Evolutionary conservation across 2,888 invertebrate species (phyloP), one percentile per base, ranked within the genome.

Genomic region (Apotomis capreana): DNA sequence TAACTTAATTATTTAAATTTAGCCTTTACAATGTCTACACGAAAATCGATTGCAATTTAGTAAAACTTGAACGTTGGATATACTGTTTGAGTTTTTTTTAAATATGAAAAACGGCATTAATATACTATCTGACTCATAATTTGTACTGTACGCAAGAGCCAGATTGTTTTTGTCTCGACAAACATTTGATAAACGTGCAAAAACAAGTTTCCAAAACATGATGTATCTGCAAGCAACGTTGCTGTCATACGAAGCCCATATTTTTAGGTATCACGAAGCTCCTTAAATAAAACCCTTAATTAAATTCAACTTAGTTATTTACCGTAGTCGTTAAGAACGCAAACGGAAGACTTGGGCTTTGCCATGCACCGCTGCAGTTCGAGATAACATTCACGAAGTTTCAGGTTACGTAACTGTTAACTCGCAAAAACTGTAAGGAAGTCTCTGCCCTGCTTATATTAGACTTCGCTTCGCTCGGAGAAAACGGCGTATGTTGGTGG

Each of bases 371-470:
- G 76, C 81, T 83, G 81, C 82, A 83, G 76, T 78, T 74, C 46
- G 76, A 79, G 84, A 85, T 85, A 85, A 77, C 78, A 77, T 73
- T 79, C 84, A 84, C 83, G 83, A 81, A 82, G 74, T 75, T 75
- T 74, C 74, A 57, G 37, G 76, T 83, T 83, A 83, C 76, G 77
- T 81, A 80, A 75, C 52, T 55, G 61, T 57, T 69, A 55, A 59
- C 57, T 46, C 51, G 72, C 68, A 72, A 72, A 72, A 72, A 72
- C 44, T 52, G n/a, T 36, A 63, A 68, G 58, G 67, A 26, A 57
- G 44, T 13, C 58, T 49, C 57, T 58, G 13, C 49, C 49, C 55
- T n/a, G 13, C 46, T 67, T 67, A 55, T 67, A 37, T n/a, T 58
- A 67, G 67, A 49, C 57, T 8, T 49, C 49, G 49, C 44, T 44